These are phyloP conservation scores for Caenorhabditis panamensis DNA, from an alignment of 2,888 invertebrate genomes.

Conservation along the genomic window DNA sequence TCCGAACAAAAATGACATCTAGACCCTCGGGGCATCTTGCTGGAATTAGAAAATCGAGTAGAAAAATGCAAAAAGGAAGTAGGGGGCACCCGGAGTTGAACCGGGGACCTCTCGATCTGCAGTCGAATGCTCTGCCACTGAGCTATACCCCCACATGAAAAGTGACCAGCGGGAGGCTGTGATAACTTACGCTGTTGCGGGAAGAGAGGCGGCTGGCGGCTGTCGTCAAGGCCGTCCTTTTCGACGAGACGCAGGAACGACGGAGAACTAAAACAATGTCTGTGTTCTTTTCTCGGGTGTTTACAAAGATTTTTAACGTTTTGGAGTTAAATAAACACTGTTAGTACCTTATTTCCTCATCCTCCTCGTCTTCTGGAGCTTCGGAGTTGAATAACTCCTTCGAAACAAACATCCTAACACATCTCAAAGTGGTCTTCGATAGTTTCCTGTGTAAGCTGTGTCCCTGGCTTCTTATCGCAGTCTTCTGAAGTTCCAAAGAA, in stretches of 20 bases:
- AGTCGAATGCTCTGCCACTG: conserved; percentile 81
- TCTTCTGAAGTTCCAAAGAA: not conserved
- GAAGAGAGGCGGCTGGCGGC: conserved; percentile 23
- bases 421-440: conserved; percentile 37
- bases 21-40: conserved; percentile 33
- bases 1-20: conserved; percentile 53
- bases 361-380: not conserved
- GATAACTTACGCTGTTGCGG: conserved; percentile 36
- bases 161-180: not conserved
- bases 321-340: too few relatives aligned
- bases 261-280: conserved; percentile 24
- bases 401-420: conserved; percentile 47
- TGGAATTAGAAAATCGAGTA: conserved; percentile 8
- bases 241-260: conserved; percentile 56
- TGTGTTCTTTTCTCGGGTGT: too few relatives aligned
- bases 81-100: conserved; percentile 79
- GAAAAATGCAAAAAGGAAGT: conserved; percentile 51
- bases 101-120: conserved; percentile 81
- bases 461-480: conserved; percentile 25
- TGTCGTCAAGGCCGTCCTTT: conserved; percentile 23
- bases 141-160: conserved; percentile 76
- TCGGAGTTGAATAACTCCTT: conserved; percentile 19
- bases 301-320: too few relatives aligned
- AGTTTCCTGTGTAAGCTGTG: conserved; percentile 42
- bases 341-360: too few relatives aligned